Evolutionary conservation across 2,888 invertebrate species (phyloP).

Genomic region (Drosophila maculinotata): DNA sequence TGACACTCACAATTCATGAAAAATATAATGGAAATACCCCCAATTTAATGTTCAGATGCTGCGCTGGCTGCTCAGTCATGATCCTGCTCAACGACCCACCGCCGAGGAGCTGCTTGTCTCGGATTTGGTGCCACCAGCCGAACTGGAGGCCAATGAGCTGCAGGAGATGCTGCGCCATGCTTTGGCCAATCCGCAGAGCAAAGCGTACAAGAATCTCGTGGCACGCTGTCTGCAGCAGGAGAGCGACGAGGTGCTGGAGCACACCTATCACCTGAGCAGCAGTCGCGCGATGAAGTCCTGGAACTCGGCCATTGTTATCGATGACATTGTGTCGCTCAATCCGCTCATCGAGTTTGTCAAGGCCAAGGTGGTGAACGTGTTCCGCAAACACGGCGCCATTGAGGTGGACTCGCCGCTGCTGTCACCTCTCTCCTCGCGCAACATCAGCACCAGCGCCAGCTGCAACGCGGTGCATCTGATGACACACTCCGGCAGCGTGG

Average conservation of each 20-base stretch:
- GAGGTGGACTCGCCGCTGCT: conserved; percentile 92
- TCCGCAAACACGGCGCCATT: conserved; percentile 92
- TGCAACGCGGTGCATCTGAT: conserved; percentile 90
- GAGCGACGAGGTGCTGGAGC: conserved; percentile 86
- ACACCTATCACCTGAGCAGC: conserved; percentile 91
- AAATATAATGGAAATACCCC: too few species aligned
- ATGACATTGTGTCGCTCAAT: conserved; percentile 84
- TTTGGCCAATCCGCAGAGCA: conserved; percentile 92
- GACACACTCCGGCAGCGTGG: conserved; percentile 94
- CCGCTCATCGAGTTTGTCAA: conserved; percentile 85
- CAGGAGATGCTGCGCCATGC: conserved; percentile 93
- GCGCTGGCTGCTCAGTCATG: conserved; percentile 93
- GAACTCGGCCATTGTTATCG: conserved; percentile 78
- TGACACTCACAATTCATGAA: too few species aligned
- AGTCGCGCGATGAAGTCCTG: conserved; percentile 82
- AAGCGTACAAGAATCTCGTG: conserved; percentile 90
- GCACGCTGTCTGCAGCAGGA: conserved; percentile 84
- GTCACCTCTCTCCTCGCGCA: conserved; percentile 89
- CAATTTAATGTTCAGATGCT: conserved; percentile 84
- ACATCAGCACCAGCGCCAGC: conserved; percentile 72
- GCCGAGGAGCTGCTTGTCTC: conserved; percentile 93
- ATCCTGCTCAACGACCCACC: conserved; percentile 92
- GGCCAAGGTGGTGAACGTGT: conserved; percentile 86
- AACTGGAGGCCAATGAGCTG: conserved; percentile 93
- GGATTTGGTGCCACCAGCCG: conserved; percentile 93